Base-by-base conservation (phyloP, 1,140 invertebrate species). In the Drepana arcuata region DNA sequence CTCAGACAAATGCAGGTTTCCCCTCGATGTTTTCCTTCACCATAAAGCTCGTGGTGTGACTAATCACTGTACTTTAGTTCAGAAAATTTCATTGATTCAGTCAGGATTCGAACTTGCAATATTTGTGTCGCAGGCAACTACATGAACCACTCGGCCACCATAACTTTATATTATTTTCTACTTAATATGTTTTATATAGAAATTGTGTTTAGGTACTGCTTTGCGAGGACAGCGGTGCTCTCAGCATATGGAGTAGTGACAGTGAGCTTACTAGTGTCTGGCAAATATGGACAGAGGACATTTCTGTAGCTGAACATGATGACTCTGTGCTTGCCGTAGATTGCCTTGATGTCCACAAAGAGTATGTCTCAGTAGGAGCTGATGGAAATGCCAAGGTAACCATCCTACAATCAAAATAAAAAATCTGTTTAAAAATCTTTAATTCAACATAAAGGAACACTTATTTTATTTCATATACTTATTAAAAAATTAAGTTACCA, bases 331-430 rank as follows among this genome's bases (percentile, higher is more conserved):
- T 81, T 9, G 60, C 61, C 15, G 44, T 82, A 5, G 78, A 80
- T 35, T 66, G 70, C 32, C 50, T 82, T 3, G 43, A 54, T 1
- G 37, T 61, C 7, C 61, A 51, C 10, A 62, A 66, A 27, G 54
- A 63, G 28, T 75, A 72, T 67, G 59, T 83, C 1, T 78, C 78
- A 16, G 68, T 55, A 14, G 72, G 72, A 16, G 72, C 62, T 36
- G 82, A 84, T 64, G 71, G 71, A 29, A 74, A 77, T 55, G 66
- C 74, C n/a, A 83, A 83, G 63, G 82, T 84, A 50, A 30, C 21
- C 1, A 23, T 32, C 2, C 16, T 7, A 30, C 7, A 23, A 23
- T 18, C 2, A 24, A 6, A 35, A 14, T 2, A 2, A 14, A 5
- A 37, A 14, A n/a, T n/a, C n/a, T n/a, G n/a, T n/a, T n/a, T n/a